phyloP scores from a whole-genome alignment of 2,113 vertebrate species.

The Pteronura brasiliensis region DNA sequence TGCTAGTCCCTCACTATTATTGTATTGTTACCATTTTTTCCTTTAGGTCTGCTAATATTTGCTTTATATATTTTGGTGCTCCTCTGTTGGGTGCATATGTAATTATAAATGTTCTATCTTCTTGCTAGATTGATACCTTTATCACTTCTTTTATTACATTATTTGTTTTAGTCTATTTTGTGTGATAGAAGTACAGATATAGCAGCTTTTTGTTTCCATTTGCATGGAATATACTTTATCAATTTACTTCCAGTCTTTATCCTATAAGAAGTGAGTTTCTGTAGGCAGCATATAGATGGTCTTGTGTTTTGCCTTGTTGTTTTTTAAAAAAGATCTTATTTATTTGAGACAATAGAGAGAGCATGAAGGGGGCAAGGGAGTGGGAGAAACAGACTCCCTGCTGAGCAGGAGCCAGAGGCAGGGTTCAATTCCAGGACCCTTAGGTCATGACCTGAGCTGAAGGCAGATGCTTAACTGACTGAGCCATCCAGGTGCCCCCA shows the following conservation, averaged over 20 bases:
- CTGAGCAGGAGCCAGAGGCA: neutral
- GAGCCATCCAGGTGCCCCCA: neutral
- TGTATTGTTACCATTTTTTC: neutral
- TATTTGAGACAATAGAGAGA: too few species aligned
- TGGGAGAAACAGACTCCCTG: neutral
- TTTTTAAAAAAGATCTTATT: too few species aligned
- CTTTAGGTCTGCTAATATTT: neutral
- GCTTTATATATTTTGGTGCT: neutral
- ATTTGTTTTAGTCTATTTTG: neutral
- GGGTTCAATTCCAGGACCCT: neutral
- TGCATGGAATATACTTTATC: neutral
- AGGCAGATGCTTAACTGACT: neutral
- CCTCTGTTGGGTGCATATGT: neutral
- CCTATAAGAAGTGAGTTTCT: neutral
- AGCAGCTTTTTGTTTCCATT: neutral
- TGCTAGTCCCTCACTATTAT: neutral
- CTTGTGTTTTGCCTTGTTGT: neutral
- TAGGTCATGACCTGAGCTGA: neutral
- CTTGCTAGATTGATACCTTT: neutral
- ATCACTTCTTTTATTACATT: neutral
- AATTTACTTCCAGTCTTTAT: neutral
- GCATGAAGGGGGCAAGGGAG: neutral
- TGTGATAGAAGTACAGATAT: neutral
- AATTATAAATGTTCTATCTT: neutral
- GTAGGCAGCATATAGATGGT: neutral